These are phyloP conservation scores for Serinus canaria DNA, from an alignment of 2,113 vertebrate genomes.

Conservation along the genomic window DNA sequence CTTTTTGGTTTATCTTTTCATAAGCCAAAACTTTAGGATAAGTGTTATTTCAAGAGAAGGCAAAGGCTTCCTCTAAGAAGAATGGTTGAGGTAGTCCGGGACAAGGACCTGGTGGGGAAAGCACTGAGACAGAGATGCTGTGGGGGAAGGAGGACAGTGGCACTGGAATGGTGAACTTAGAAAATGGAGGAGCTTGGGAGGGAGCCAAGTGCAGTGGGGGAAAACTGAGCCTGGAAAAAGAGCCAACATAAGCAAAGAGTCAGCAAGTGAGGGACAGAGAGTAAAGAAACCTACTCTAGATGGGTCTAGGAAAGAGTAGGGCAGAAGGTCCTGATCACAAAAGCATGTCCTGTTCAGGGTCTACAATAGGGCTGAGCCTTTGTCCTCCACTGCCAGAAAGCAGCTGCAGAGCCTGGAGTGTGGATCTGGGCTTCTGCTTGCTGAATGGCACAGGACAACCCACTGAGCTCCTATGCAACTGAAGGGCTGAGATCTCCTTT, in stretches of 20 bases:
- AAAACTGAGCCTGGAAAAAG: not conserved
- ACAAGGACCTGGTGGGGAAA: not conserved
- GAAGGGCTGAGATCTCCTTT: not conserved
- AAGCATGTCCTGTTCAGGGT: not conserved
- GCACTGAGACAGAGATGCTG: not conserved
- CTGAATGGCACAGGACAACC: not conserved
- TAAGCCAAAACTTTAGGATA: not conserved
- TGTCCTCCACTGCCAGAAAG: not conserved
- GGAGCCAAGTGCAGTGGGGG: not conserved
- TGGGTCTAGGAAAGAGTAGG: not conserved
- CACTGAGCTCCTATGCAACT: not conserved
- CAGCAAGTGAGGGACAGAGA: not conserved
- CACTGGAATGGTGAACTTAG: not conserved
- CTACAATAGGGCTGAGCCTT: not conserved
- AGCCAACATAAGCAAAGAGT: not conserved
- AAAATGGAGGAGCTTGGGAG: not conserved
- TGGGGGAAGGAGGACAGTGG: not conserved
- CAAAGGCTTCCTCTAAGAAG: not conserved
- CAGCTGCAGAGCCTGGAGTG: not conserved
- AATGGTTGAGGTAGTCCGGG: not conserved
- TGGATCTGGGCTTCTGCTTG: not conserved
- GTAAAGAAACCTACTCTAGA: not conserved
- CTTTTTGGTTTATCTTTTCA: not conserved
- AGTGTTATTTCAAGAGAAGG: not conserved
- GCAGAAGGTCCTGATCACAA: not conserved